Conservation (phyloP, 2,888 invertebrate species). For the Oscheius onirici region DNA sequence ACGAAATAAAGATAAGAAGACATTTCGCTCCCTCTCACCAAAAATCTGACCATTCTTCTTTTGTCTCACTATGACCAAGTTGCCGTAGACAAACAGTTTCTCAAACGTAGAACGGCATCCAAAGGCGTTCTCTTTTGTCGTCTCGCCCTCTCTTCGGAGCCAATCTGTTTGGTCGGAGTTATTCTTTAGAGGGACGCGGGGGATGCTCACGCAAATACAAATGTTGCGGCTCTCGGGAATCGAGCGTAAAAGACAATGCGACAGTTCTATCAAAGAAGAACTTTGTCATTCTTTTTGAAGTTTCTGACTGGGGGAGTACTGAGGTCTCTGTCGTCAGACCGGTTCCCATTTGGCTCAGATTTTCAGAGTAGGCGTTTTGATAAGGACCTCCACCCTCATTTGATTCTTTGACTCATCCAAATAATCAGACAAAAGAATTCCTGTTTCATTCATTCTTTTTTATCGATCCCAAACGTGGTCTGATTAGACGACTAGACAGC, state of each 20-base stretch:
- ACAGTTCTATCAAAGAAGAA: neutral
- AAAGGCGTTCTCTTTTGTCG: constrained; percentile 23
- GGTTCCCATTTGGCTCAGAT: too few species aligned
- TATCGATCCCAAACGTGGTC: too few species aligned
- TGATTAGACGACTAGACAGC: too few species aligned
- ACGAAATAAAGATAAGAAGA: too few species aligned
- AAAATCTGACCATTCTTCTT: constrained; percentile 2
- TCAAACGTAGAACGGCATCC: constrained; percentile 10
- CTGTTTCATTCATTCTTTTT: too few species aligned
- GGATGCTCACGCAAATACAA: constrained; percentile 20
- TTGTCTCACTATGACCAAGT: neutral
- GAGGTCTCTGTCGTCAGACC: too few species aligned
- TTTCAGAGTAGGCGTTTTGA: neutral
- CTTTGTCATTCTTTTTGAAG: too few species aligned
- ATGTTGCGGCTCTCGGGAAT: constrained; percentile 1
- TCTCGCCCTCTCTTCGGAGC: neutral
- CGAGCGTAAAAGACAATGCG: neutral
- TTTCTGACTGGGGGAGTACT: too few species aligned
- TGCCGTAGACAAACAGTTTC: constrained; percentile 7
- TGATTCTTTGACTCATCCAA: neutral
- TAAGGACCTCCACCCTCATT: neutral
- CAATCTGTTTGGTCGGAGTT: constrained; percentile 20
- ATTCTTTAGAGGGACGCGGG: constrained; percentile 13
- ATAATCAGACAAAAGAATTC: neutral
- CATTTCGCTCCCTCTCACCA: neutral